Evolutionary conservation across 2,888 invertebrate genomes (phyloP).

Genomic region (Spilarctia lutea): DNA sequence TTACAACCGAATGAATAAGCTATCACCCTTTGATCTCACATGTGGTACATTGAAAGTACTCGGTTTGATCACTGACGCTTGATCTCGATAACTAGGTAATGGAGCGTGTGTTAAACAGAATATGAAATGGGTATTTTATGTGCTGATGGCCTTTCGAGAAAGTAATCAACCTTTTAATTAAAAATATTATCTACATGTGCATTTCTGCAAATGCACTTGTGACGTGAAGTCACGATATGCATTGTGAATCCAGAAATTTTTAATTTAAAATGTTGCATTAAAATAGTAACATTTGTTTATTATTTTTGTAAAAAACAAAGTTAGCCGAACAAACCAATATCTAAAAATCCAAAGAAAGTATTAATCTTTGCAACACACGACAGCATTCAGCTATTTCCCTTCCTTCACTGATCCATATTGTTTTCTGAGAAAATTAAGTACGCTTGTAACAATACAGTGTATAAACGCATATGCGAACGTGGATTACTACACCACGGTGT

Average conservation of each 20-base stretch:
- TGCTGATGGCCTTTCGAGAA: slow-evolving; percentile 40
- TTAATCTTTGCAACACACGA: no score
- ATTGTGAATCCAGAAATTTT: not conserved
- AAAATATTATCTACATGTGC: slow-evolving; percentile 18
- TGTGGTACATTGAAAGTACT: slow-evolving; percentile 72
- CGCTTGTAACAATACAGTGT: no score
- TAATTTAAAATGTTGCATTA: not conserved
- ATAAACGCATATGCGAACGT: not conserved
- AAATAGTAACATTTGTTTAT: no score
- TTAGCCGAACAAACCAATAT: no score
- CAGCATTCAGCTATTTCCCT: no score
- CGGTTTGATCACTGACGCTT: slow-evolving; percentile 69
- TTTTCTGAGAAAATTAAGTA: no score
- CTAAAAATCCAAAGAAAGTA: no score
- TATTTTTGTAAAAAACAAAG: no score
- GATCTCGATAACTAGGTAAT: slow-evolving; percentile 73
- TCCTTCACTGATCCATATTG: no score
- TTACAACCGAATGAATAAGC: slow-evolving; percentile 76
- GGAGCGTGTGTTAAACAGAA: slow-evolving; percentile 74
- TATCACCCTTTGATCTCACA: slow-evolving; percentile 78
- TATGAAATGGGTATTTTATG: slow-evolving; percentile 51
- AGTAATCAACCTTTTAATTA: slow-evolving; percentile 38
- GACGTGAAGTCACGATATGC: not conserved
- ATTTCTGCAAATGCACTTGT: not conserved
- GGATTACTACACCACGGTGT: no score